Conservation (phyloP, 2,797 vertebrate genomes). For the Ciconia nigra region DNA sequence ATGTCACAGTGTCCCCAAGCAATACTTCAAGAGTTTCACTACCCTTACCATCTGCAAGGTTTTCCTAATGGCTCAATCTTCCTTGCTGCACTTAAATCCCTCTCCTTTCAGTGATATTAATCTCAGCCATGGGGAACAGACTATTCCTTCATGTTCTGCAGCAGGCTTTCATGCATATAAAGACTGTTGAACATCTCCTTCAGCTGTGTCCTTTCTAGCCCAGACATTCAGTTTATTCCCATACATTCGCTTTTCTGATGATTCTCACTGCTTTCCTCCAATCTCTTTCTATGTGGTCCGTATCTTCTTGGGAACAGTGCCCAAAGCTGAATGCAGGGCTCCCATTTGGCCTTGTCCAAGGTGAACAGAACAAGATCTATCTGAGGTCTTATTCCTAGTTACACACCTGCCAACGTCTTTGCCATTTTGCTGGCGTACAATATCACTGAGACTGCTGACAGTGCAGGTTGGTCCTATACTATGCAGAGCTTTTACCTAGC, state of each 20-base stretch:
- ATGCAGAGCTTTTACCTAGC: neutral
- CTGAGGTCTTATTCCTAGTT: neutral
- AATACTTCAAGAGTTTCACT: neutral
- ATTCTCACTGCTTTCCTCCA: neutral
- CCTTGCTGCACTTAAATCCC: neutral
- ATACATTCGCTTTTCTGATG: neutral
- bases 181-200: neutral
- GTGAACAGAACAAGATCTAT: neutral
- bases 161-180: neutral
- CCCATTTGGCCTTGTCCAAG: neutral
- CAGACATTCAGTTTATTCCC: neutral
- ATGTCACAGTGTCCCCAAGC: neutral
- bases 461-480: neutral
- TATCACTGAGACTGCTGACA: neutral
- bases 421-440: neutral
- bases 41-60: neutral
- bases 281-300: neutral
- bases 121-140: neutral
- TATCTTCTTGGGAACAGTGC: neutral
- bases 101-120: neutral
- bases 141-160: neutral
- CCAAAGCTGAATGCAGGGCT: neutral
- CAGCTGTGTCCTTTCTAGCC: neutral
- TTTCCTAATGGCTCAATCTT: neutral
- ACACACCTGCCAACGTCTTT: neutral